phyloP scores from a whole-genome alignment of 2,888 invertebrate genomes.

The Stenotaenia linearis region DNA sequence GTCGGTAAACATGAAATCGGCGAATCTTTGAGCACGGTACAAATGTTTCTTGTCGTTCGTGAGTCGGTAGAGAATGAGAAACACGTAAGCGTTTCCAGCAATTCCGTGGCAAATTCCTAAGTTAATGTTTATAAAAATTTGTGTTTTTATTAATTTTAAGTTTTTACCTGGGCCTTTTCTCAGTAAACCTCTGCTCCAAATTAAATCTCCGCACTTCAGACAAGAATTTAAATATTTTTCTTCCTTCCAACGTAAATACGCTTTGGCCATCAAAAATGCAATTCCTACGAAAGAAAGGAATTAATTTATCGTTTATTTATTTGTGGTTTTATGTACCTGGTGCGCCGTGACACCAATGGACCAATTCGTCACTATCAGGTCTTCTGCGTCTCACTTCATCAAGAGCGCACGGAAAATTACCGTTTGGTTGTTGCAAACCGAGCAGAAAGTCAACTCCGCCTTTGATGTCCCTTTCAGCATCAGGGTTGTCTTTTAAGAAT shows the following conservation, averaged over 20 bases:
- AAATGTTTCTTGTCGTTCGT: slow-evolving; percentile 65
- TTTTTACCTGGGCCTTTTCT: slow-evolving; percentile 68
- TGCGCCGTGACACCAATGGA: slow-evolving; percentile 90
- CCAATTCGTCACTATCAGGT: slow-evolving; percentile 58
- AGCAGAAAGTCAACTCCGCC: slow-evolving; percentile 57
- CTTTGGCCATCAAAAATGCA: slow-evolving; percentile 73
- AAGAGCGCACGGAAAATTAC: slow-evolving; percentile 70
- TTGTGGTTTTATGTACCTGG: slow-evolving; percentile 52
- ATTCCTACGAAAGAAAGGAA: slow-evolving; percentile 51
- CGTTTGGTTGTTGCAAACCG: slow-evolving; percentile 61
- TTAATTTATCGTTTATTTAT: neutral
- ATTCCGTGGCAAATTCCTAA: slow-evolving; percentile 82
- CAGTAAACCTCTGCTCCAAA: slow-evolving; percentile 76
- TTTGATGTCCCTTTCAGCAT: slow-evolving; percentile 57
- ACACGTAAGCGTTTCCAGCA: slow-evolving; percentile 63
- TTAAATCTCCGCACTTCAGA: slow-evolving; percentile 63
- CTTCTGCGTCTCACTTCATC: slow-evolving; percentile 59
- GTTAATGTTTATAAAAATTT: no score
- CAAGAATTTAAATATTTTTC: slow-evolving; percentile 65
- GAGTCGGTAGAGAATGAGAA: slow-evolving; percentile 67
- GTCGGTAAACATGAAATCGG: slow-evolving; percentile 27
- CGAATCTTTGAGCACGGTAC: slow-evolving; percentile 49
- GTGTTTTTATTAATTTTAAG: no score
- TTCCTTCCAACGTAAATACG: slow-evolving; percentile 68
- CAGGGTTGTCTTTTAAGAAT: slow-evolving; percentile 54